phyloP scores from a whole-genome alignment of 2,113 vertebrate genomes.

The Chiloscyllium plagiosum region DNA sequence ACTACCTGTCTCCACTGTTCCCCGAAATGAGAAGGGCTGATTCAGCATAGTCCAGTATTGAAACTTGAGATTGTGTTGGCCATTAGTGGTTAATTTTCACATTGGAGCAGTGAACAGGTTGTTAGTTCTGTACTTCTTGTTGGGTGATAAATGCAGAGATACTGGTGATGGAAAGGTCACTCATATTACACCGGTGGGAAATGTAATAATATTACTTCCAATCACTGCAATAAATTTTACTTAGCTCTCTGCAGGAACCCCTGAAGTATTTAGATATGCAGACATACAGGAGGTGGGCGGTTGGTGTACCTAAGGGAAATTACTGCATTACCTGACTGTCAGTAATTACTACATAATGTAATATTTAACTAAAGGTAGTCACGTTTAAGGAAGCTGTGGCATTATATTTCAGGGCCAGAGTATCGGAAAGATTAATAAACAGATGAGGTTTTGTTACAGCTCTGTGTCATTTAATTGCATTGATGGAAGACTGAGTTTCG shows the following conservation, averaged over 20 bases:
- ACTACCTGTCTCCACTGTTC: neutral
- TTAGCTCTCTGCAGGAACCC: neutral
- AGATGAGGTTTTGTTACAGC: slow-evolving; percentile 5
- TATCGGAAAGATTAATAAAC: slow-evolving; percentile 6
- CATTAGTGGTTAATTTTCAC: neutral
- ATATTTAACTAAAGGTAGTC: slow-evolving; percentile 5
- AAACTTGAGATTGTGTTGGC: neutral
- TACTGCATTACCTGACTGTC: neutral
- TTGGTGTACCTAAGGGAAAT: slow-evolving; percentile 13
- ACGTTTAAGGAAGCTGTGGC: neutral
- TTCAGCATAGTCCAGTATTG: neutral
- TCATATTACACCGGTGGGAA: neutral
- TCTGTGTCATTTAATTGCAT: neutral
- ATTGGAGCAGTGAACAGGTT: neutral
- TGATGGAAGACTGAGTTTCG: neutral
- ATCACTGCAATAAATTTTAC: slow-evolving; percentile 31
- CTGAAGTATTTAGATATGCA: slow-evolving; percentile 29
- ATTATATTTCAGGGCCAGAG: neutral
- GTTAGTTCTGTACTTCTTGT: neutral
- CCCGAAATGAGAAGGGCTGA: neutral
- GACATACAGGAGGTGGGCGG: neutral
- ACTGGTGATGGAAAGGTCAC: neutral
- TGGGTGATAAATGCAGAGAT: neutral
- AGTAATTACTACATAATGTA: slow-evolving; percentile 26
- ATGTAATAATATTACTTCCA: slow-evolving; percentile 9